Evolutionary conservation across 2,113 vertebrate species (phyloP), one percentile per base, ranked within the genome.

Genomic region (Crotalus viridis): DNA sequence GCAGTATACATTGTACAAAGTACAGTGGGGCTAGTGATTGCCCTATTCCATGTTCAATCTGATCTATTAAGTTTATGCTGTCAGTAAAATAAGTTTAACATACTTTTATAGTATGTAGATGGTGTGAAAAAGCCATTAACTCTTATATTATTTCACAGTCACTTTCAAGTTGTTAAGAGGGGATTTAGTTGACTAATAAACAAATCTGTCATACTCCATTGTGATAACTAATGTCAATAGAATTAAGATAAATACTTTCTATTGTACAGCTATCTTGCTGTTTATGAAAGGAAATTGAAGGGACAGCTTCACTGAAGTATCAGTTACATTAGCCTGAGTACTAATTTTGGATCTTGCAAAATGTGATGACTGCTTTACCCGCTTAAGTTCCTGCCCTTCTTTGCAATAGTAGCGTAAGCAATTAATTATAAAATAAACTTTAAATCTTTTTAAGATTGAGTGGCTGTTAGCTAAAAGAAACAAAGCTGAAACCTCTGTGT

Each of bases 341-440:
- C 88, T 92, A 85, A 85, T 89, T 85, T 89, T 12, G 69, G 88
- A 85, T 39, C n/a, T 89, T 85, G 88, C 92, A 92, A 85, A 89
- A 85, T 56, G 22, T 89, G 59, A 4, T 17, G 28, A 3, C 91
- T 48, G 9, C 10, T 92, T 56, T 26, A 19, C 43, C 54, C 22
- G 0, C 48, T 43, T 88, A 54, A 64, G 22, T 91, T 64, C 48
- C n/a, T 88, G n/a, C 17, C 39, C 21, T 91, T 22, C 26, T 59
- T 10, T 59, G 26, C 55, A 86, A 59, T 22, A 51, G 81, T 48
- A 86, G 81, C 51, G n/a, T 81, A 39, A 5, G 39, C 59, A 28
- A n/a, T 57, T 86, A 48, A 89, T 48, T 15, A 64, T 90, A 57
- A 85, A 57, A n/a, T 46, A 48, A 12, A 28, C 26, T 57, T 90